These are phyloP conservation scores for Mythimna albipuncta DNA, from an alignment of 2,888 invertebrate species.

Conservation along the genomic window DNA sequence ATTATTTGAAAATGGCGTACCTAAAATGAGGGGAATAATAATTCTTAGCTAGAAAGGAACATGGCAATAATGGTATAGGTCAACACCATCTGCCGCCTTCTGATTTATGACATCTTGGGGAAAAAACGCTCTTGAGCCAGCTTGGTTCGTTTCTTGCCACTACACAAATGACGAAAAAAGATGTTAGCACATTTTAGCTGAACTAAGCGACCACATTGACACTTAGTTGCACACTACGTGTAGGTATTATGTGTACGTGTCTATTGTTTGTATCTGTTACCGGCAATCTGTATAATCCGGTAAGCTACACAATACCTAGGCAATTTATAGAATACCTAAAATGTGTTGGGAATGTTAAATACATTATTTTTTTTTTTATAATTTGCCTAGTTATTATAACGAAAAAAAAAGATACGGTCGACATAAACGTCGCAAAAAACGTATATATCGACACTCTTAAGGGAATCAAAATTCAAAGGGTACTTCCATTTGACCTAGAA, in stretches of 20 bases:
- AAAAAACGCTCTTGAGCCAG: conserved; percentile 79
- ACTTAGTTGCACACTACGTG: conserved; percentile 32
- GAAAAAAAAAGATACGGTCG: no score
- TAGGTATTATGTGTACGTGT: conserved; percentile 8
- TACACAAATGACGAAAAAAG: conserved; percentile 81
- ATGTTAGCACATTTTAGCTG: conserved; percentile 77
- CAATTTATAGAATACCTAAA: no score
- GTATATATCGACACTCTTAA: no score
- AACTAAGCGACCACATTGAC: conserved; percentile 60
- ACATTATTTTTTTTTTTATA: no score
- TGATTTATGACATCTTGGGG: conserved; percentile 86
- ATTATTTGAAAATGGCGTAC: conserved; percentile 73
- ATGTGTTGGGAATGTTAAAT: no score
- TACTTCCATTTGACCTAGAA: no score
- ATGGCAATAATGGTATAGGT: conserved; percentile 87
- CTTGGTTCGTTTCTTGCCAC: conserved; percentile 77
- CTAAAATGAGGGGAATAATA: conserved; percentile 80
- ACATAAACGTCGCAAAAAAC: no score
- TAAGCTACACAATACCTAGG: no score
- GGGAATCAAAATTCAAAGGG: no score
- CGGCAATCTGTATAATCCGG: no score
- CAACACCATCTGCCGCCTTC: conserved; percentile 87
- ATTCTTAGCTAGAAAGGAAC: conserved; percentile 84
- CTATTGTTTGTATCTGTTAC: not conserved
- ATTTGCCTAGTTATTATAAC: no score